Evolutionary conservation across 2,113 vertebrate species (phyloP).

Genomic region (Regulus satrapa): DNA sequence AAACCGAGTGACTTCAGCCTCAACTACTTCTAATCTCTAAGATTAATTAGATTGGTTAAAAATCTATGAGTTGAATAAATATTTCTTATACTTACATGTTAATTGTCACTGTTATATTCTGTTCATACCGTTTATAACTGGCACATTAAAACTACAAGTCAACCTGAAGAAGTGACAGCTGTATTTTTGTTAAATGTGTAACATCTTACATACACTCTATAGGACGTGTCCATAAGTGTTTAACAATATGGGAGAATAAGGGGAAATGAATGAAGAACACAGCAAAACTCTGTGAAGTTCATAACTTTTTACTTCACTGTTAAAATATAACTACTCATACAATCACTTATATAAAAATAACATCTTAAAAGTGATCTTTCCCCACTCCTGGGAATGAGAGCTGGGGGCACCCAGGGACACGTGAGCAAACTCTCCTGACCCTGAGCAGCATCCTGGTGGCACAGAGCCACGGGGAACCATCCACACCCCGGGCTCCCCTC

Average conservation of each 20-base stretch:
- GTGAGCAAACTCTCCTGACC: not conserved
- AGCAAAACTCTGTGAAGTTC: not conserved
- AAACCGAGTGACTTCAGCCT: not conserved
- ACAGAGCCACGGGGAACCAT: not conserved
- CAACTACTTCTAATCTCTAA: not conserved
- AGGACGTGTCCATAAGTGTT: not conserved
- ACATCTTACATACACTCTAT: not conserved
- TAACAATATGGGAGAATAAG: not conserved
- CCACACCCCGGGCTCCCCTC: not conserved
- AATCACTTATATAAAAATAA: not conserved
- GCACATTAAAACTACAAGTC: not conserved
- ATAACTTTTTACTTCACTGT: not conserved
- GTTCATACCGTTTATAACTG: not conserved
- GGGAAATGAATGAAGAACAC: not conserved
- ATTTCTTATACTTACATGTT: not conserved
- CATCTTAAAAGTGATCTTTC: not conserved
- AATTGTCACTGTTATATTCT: not conserved
- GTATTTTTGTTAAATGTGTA: not conserved
- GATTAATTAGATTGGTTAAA: no score
- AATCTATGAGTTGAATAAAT: not conserved
- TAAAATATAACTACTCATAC: not conserved
- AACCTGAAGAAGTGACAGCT: not conserved
- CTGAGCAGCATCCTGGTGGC: not conserved
- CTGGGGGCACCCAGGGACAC: not conserved
- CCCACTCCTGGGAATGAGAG: not conserved